Evolutionary conservation across 2,888 invertebrate genomes (phyloP), one percentile per base, ranked within the genome.

Genomic region (Drosophila infuscata): DNA sequence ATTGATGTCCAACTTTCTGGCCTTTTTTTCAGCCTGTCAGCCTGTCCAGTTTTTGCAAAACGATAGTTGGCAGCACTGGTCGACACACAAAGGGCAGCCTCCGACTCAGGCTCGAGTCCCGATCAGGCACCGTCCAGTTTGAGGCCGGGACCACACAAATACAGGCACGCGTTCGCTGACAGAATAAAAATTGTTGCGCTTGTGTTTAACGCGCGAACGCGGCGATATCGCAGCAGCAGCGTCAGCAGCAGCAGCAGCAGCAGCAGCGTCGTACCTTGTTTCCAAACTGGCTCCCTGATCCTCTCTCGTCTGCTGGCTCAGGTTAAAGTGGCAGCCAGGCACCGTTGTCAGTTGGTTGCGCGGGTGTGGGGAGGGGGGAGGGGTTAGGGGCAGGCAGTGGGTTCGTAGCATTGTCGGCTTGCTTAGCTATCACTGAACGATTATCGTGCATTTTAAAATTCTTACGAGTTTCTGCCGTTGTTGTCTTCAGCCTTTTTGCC

Each of bases 161-260:
- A 93, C 92, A 93, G 93, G 93, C 93, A 93, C 93, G 93, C 93
- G 93, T 92, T 93, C 87, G 92, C 92, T 93, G 93, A 92, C 93
- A 93, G 93, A 92, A 92, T 92, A 92, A 92, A 92, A 92, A 92
- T 92, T 92, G 92, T 92, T 92, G 91, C 91, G 90, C 89, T 92
- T 92, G 92, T 92, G 91, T 92, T 92, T 92, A 92, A 92, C 92
- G 91, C 92, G 87, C 90, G 91, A 91, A 92, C 92, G 91, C 91
- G 90, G 91, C 91, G 91, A 92, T 91, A 91, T 91, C 86, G 89
- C 82, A 87, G 81, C 82, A 73, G 65, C 81, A 38, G 58, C 76
- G n/a, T n/a, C 66, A 35, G 33, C 72, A 56, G 57, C 69, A 64
- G 41, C 78, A 38, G 53, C 70, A 58, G 36, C 72, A 46, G 38